A percentile compares a stretch with the other conserved stretches of the same genome.
phyloP scores from a whole-genome alignment of 2,888 invertebrate genomes.

The Polietes domitor region DNA sequence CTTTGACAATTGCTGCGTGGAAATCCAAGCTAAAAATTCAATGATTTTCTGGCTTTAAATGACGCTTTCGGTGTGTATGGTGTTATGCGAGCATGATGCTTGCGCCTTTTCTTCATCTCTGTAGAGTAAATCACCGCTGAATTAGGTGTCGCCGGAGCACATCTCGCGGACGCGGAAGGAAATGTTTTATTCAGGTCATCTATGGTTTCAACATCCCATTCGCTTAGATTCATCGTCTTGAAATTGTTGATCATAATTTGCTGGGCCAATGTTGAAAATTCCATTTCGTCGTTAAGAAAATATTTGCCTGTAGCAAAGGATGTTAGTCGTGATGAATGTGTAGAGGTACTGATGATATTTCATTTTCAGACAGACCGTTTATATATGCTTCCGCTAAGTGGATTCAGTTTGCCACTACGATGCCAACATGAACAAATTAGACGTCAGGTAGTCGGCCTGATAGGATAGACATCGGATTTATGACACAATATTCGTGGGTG shows the following conservation, averaged over 20 bases:
- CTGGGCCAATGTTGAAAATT: constrained; percentile 11
- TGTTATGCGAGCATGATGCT: background rate
- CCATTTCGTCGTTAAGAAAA: background rate
- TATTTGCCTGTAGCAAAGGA: background rate
- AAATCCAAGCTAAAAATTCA: background rate
- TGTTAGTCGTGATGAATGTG: too few species aligned
- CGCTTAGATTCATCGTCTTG: constrained; percentile 8
- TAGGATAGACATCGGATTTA: too few species aligned
- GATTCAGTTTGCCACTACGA: too few species aligned
- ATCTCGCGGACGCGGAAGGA: background rate
- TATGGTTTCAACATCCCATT: background rate
- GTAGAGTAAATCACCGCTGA: background rate
- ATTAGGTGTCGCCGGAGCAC: background rate
- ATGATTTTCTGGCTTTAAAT: background rate
- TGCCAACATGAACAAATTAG: too few species aligned
- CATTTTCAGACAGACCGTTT: too few species aligned
- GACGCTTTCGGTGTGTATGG: too few species aligned
- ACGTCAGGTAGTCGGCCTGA: too few species aligned
- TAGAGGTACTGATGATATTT: too few species aligned
- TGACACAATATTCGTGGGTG: too few species aligned
- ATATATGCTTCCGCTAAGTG: too few species aligned
- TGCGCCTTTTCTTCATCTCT: background rate
- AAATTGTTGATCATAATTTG: constrained; percentile 34
- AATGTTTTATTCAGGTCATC: constrained; percentile 19
- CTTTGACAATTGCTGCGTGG: constrained; percentile 10